Conservation (phyloP, 2,797 vertebrate genomes). For the Anas georgica region DNA sequence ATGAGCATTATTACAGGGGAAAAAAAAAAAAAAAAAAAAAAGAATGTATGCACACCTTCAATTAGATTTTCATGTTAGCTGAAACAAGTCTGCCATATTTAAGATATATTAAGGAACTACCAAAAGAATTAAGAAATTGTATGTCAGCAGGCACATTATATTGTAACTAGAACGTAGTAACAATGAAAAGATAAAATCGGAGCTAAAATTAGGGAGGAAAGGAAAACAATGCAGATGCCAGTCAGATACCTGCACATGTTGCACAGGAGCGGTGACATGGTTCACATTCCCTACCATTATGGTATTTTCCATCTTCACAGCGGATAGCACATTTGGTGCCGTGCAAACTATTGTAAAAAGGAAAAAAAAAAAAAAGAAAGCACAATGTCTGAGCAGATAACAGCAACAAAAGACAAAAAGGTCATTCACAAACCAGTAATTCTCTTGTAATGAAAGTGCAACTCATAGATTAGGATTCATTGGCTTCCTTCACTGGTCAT, state of each 20-base stretch:
- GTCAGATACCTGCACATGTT: slow-evolving; percentile 89
- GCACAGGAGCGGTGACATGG: slow-evolving; percentile 91
- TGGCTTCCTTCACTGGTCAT: background rate
- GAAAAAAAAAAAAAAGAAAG: background rate
- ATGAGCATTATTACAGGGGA: background rate
- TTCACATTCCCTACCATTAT: slow-evolving; percentile 91
- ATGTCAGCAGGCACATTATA: background rate
- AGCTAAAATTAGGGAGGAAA: background rate
- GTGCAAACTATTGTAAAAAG: slow-evolving; percentile 84
- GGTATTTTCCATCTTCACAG: slow-evolving; percentile 90
- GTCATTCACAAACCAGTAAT: background rate
- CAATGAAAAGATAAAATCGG: background rate
- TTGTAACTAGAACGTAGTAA: background rate
- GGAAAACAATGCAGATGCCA: background rate
- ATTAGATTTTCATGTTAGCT: background rate
- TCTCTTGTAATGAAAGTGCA: background rate
- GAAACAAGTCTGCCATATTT: background rate
- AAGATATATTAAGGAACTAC: background rate
- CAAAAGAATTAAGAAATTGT: background rate
- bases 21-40: background rate
- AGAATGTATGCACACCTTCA: background rate
- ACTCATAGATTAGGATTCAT: background rate
- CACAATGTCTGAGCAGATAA: background rate
- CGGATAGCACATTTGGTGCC: slow-evolving; percentile 88
- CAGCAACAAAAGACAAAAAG: background rate